Evolutionary conservation across 2,888 invertebrate species (phyloP), one percentile per base, ranked within the genome.

Genomic region (Drosophila falleni): DNA sequence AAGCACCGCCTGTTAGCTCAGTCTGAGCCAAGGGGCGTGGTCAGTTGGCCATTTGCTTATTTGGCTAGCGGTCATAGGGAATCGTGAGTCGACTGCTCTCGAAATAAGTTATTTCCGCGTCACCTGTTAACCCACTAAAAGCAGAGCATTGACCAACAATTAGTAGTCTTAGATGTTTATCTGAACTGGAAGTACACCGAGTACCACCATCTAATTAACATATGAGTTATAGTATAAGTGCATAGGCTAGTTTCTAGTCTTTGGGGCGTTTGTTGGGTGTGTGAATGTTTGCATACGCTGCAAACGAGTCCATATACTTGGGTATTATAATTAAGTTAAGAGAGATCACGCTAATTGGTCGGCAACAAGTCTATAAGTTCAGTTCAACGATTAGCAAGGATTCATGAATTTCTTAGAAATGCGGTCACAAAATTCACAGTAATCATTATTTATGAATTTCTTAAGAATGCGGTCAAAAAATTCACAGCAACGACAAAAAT

Each of bases 71-170:
- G 86, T 80, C 83, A 86, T 72, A 86, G 83, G 83, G 78, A 78
- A 60, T 58, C 33, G 33, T 54, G 23, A n/a, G 50, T 35, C n/a
- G 50, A 59, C n/a, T 37, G 37, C 26, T 49, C 47, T 35, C 29
- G 60, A 60, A 78, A 55, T 74, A 62, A 77, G 80, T 53, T 55
- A 76, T 78, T 81, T 73, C 73, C 69, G 53, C 78, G 68, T 83
- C 84, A 85, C 89, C 84, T 85, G 84, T 77, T 85, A 89, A 89
- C 84, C 84, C 71, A 85, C 71, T 69, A 72, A 85, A 73, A 72
- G 50, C 68, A 65, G 62, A 64, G 63, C 84, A 80, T 71, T 89
- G 89, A 72, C 87, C 87, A 89, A 58, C 87, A 85, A 85, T 85
- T 85, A 89, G 84, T 73, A 60, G 68, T 31, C 6, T 44, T 54